Conservation (phyloP, 1,140 invertebrate species). For the Sogatella furcifera region DNA sequence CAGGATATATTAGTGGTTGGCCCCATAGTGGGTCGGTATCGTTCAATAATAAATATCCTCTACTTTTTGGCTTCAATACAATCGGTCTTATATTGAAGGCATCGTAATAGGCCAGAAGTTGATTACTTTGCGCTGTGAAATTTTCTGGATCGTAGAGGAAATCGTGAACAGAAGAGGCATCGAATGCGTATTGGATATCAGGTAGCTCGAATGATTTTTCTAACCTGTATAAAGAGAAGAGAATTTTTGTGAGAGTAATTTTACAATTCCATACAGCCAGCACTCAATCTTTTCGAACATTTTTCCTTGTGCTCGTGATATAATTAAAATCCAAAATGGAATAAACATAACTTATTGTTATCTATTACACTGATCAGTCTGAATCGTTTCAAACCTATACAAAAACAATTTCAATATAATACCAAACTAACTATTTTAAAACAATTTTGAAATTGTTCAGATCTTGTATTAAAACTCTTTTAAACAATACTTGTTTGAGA, state of each 20-base stretch:
- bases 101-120: slow-evolving; percentile 27
- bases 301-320: too few relatives aligned
- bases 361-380: too few relatives aligned
- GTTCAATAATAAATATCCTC: slow-evolving; percentile 36
- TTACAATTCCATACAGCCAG: too few relatives aligned
- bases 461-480: too few relatives aligned
- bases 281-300: too few relatives aligned
- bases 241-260: background rate
- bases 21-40: slow-evolving; percentile 40
- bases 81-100: slow-evolving; percentile 30
- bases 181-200: slow-evolving; percentile 53
- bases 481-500: background rate
- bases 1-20: slow-evolving; percentile 47
- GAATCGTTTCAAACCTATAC: too few relatives aligned
- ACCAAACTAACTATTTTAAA: too few relatives aligned
- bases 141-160: slow-evolving; percentile 28
- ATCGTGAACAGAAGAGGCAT: slow-evolving; percentile 33
- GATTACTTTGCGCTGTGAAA: slow-evolving; percentile 25
- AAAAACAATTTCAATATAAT: too few relatives aligned
- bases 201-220: slow-evolving; percentile 33
- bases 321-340: too few relatives aligned
- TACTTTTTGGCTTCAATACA: slow-evolving; percentile 37
- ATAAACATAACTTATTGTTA: too few relatives aligned
- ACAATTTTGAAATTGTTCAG: too few relatives aligned
- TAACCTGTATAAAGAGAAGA: slow-evolving; percentile 4